Evolutionary conservation across 2,888 invertebrate species (phyloP), one percentile per base, ranked within the genome.

Genomic region (Siphonodentalium dalli): DNA sequence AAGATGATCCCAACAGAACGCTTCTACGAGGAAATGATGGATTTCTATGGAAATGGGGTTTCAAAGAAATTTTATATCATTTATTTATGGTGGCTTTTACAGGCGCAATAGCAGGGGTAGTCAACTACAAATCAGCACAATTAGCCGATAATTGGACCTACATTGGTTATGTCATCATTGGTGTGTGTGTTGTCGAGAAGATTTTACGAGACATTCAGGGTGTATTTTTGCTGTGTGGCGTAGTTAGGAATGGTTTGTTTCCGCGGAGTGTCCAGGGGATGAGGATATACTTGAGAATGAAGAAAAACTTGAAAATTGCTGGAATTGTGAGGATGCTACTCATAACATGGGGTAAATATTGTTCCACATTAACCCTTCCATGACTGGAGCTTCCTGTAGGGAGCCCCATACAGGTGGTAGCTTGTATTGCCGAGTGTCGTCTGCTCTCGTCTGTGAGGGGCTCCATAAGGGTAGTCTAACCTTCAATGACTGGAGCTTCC

Each of bases 41-140:
- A 23, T 73, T 75, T 54, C 52, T 75, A 40, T 79, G 77, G 77
- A 64, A 65, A 23, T 74, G 74, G 70, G 66, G 71, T 13, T 48
- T 61, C 21, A 57, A 66, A 20, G 73, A 75, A 43, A 52, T 68
- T 20, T 26, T 74, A 15, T 78, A 75, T 47, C 78, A 79, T 60
- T 41, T 67, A 20, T 35, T 66, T 13, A 71, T 79, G 69, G 33
- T 72, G 24, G 56, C 58, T 2, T 31, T 71, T 24, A 67, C 66
- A 6, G 68, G 68, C 11, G 71, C 68, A 3, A 45, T 63, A 24
- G 65, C 75, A 37, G 71, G 69, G 23, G 51, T 71, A 7, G 46
- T 74, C 8, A 71, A 72, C 50, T 65, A 65, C 33, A 63, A 70
- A 49, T 63, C 66, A 38, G 33, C 47, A 15, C 41, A 51, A 11